Evolutionary conservation across 2,797 vertebrate genomes (phyloP).

Genomic region (Mastacembelus armatus): DNA sequence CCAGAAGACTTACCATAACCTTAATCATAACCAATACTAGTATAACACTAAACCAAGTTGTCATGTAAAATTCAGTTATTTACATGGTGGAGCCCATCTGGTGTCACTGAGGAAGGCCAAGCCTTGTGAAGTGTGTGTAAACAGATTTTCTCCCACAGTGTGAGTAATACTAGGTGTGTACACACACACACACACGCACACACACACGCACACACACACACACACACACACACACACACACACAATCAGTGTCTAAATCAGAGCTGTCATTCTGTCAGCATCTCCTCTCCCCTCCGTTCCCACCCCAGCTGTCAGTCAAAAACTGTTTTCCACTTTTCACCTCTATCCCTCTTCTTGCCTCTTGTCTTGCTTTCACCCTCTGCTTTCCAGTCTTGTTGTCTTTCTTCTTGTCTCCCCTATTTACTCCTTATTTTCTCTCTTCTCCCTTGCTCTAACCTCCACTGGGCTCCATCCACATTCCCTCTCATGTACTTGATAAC

Average conservation of each 20-base stretch:
- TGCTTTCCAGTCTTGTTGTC: conserved; percentile 39
- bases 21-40: no score
- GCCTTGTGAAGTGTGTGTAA: no score
- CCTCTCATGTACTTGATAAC: background rate
- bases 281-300: conserved; percentile 64
- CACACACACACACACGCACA: no score
- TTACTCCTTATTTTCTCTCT: conserved; percentile 17
- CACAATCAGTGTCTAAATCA: conserved; percentile 80
- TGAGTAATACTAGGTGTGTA: no score
- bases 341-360: conserved; percentile 53
- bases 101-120: no score
- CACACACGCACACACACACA: no score
- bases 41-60: no score
- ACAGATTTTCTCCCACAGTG: no score
- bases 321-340: conserved; percentile 72
- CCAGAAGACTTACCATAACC: no score
- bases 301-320: conserved; percentile 77
- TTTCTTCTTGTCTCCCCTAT: background rate
- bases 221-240: conserved; percentile 29
- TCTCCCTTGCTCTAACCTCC: conserved; percentile 21
- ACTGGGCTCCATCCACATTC: background rate
- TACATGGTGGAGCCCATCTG: no score
- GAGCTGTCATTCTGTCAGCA: conserved; percentile 80
- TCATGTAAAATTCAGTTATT: no score
- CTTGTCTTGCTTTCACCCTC: conserved; percentile 71